These are phyloP conservation scores for Upupa epops DNA, from an alignment of 2,113 vertebrate genomes.

Conservation along the genomic window DNA sequence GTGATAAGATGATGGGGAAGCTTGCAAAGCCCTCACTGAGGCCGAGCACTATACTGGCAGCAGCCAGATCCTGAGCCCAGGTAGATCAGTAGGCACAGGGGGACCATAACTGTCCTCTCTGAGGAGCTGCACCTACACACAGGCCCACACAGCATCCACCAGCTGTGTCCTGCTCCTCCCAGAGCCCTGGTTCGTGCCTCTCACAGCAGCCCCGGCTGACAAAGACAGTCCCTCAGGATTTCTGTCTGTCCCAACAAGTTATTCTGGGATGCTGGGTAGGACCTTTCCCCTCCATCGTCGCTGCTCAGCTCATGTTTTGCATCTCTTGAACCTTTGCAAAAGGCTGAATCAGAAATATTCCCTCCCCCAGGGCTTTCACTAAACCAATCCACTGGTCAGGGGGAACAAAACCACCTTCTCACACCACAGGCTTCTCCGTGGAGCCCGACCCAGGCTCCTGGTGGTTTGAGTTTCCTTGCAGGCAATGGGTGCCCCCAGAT, in stretches of 20 bases:
- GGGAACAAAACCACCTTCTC: background rate
- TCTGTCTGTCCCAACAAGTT: background rate
- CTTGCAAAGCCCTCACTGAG: background rate
- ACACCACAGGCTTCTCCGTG: background rate
- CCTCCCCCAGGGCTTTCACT: background rate
- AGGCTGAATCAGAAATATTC: background rate
- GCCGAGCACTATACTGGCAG: too few species aligned
- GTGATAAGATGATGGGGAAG: background rate
- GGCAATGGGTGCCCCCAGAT: background rate
- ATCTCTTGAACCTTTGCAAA: background rate
- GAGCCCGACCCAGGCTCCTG: rapidly evolving
- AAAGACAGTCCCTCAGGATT: background rate
- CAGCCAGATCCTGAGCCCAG: background rate
- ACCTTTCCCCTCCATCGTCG: background rate
- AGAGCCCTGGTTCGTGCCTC: background rate
- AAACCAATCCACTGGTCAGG: background rate
- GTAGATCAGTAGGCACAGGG: background rate
- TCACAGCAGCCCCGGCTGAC: background rate
- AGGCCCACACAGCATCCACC: rapidly evolving
- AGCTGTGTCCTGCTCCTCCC: background rate
- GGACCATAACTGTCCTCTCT: background rate
- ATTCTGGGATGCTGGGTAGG: background rate
- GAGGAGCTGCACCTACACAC: rapidly evolving
- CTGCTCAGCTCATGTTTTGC: background rate
- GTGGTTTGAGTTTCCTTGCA: background rate